These are phyloP conservation scores for Strigamia transsilvanica DNA, from an alignment of 2,888 invertebrate species.

Conservation along the genomic window DNA sequence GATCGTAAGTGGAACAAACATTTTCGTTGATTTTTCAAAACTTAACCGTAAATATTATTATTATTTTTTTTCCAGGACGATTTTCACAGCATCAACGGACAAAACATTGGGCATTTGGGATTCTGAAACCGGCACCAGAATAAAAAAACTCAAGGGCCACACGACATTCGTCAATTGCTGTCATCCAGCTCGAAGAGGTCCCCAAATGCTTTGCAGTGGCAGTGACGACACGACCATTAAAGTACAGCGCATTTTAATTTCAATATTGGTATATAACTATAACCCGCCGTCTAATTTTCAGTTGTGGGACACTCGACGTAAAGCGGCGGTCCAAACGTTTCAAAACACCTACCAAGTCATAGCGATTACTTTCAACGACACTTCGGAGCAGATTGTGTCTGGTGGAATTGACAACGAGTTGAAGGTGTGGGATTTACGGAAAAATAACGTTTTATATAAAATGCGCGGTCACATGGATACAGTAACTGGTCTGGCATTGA, in stretches of 20 bases:
- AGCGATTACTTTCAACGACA: slow-evolving; percentile 92
- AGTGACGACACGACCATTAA: slow-evolving; percentile 94
- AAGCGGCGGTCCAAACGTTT: slow-evolving; percentile 73
- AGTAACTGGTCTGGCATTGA: slow-evolving; percentile 85
- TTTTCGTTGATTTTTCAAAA: background rate
- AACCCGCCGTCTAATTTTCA: slow-evolving; percentile 57
- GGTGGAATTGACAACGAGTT: slow-evolving; percentile 97
- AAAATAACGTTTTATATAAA: slow-evolving; percentile 81
- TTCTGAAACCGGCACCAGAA: slow-evolving; percentile 82
- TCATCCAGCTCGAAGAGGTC: slow-evolving; percentile 80
- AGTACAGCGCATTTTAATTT: slow-evolving; percentile 68
- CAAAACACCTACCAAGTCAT: slow-evolving; percentile 72
- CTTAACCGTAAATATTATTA: too few relatives aligned
- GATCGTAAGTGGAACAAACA: slow-evolving; percentile 58
- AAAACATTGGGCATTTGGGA: slow-evolving; percentile 96
- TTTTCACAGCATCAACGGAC: slow-evolving; percentile 94
- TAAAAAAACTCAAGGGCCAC: slow-evolving; percentile 85
- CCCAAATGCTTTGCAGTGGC: slow-evolving; percentile 88
- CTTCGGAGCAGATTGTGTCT: slow-evolving; percentile 91
- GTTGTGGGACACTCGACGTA: slow-evolving; percentile 85
- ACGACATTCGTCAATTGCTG: slow-evolving; percentile 71
- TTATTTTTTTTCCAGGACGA: slow-evolving; percentile 67
- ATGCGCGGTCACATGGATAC: slow-evolving; percentile 96
- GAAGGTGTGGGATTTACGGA: slow-evolving; percentile 96
- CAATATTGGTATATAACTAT: slow-evolving; percentile 11